These are phyloP conservation scores for Bombylius major DNA, from an alignment of 2,888 invertebrate genomes.

Conservation along the genomic window DNA sequence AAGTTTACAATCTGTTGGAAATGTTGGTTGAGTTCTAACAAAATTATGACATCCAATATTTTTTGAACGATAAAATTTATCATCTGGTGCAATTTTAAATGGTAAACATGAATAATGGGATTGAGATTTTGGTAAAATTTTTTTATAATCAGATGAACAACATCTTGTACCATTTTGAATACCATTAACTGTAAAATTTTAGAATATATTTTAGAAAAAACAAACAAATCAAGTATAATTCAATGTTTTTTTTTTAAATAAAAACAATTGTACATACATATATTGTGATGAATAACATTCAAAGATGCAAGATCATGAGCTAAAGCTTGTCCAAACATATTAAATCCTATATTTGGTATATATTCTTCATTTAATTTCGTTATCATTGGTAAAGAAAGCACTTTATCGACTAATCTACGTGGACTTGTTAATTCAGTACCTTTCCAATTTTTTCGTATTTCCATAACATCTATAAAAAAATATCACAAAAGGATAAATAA, in stretches of 20 bases:
- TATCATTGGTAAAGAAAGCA: background rate
- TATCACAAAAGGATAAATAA: background rate
- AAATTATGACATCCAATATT: conserved; percentile 46
- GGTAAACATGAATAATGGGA: conserved; percentile 48
- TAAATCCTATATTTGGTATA: conserved; percentile 5
- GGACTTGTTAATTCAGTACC: conserved; percentile 3
- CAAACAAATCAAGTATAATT: too few species aligned
- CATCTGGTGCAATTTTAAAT: conserved; percentile 43
- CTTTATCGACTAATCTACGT: background rate
- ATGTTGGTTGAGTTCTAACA: conserved; percentile 31
- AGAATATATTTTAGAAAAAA: background rate
- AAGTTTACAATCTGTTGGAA: conserved; percentile 40
- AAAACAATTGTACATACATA: background rate
- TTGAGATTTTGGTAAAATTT: conserved; percentile 36
- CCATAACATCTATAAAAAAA: conserved; percentile 10
- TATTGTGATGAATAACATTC: background rate
- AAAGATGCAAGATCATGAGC: conserved; percentile 6
- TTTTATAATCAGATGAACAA: conserved; percentile 17
- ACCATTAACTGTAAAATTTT: background rate
- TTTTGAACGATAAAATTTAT: conserved; percentile 40
- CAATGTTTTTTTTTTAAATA: too few species aligned
- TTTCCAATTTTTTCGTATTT: conserved; percentile 2
- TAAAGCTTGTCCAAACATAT: conserved; percentile 6
- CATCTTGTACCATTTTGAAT: background rate
- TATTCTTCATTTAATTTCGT: background rate